Percentiles rank a stretch among this genome's conserved stretches.
These are phyloP conservation scores for Chinchilla lanigera DNA, from an alignment of 2,113 vertebrate species.

Conservation along the genomic window DNA sequence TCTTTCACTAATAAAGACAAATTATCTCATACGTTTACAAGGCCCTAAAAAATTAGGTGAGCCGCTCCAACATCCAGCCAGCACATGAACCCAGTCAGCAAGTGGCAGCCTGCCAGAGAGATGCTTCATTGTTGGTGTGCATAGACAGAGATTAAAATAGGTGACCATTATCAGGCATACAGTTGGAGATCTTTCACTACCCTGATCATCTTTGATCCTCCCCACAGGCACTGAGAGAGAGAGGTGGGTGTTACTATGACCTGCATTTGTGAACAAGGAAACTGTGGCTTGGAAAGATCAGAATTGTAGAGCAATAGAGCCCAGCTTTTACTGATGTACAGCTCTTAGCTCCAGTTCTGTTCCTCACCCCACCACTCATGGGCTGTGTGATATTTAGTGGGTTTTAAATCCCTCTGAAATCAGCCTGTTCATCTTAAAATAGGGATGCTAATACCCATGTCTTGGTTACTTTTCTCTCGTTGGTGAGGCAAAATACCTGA, in stretches of 20 bases:
- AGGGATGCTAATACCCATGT: neutral
- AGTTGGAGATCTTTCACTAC: neutral
- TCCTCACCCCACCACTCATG: too few species aligned
- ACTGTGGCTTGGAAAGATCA: neutral
- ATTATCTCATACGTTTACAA: slow-evolving; percentile 74
- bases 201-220: neutral
- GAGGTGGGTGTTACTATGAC: neutral
- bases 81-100: slow-evolving; percentile 60
- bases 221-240: neutral
- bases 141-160: neutral
- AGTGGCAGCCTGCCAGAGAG: slow-evolving; percentile 61
- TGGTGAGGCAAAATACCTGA: too few species aligned
- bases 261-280: neutral
- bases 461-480: too few species aligned
- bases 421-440: neutral
- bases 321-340: neutral
- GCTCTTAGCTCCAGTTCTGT: neutral
- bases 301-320: neutral
- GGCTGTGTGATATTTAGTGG: neutral
- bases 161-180: accelerated
- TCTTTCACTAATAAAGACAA: slow-evolving; percentile 78
- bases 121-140: neutral
- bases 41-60: slow-evolving; percentile 82
- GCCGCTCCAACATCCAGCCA: slow-evolving; percentile 59
- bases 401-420: neutral